phyloP scores from a whole-genome alignment of 2,888 invertebrate species.

The Callyntrura guangdongensis region DNA sequence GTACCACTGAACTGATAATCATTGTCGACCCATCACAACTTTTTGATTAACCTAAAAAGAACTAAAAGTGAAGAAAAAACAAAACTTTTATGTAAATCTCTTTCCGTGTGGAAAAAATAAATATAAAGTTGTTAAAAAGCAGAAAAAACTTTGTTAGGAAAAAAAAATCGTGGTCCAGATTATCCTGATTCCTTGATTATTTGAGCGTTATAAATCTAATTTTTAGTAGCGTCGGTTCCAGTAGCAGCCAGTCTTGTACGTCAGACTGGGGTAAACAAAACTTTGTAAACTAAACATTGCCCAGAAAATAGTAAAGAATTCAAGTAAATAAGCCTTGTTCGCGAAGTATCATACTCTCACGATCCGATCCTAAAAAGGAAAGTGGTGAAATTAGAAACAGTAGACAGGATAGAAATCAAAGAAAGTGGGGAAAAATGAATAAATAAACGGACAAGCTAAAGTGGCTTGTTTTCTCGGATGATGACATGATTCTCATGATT shows the following conservation, averaged over 20 bases:
- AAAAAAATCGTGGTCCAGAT: too few species aligned
- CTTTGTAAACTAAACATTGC: neutral
- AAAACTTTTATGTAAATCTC: slow-evolving; percentile 19
- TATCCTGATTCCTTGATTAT: too few species aligned
- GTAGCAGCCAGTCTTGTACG: too few species aligned
- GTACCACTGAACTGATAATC: slow-evolving; percentile 43
- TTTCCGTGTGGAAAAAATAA: neutral
- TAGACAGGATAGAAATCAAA: neutral
- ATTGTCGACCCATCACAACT: neutral
- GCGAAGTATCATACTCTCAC: neutral
- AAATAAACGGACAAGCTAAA: neutral
- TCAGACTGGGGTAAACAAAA: too few species aligned
- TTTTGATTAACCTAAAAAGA: slow-evolving; percentile 11
- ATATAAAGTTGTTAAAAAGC: slow-evolving; percentile 28
- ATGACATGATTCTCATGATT: slow-evolving; percentile 29
- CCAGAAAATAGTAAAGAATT: neutral
- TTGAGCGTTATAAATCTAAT: too few species aligned
- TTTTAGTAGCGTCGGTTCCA: too few species aligned
- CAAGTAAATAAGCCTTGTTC: neutral
- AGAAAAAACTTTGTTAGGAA: neutral
- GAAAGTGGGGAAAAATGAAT: neutral
- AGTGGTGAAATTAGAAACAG: neutral
- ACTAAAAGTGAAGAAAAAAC: neutral
- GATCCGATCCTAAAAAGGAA: neutral
- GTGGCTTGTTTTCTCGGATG: neutral